A percentile compares a stretch with the other conserved stretches of the same genome.
phyloP scores from a whole-genome alignment of 1,140 invertebrate species.

The Eumeta japonica region DNA sequence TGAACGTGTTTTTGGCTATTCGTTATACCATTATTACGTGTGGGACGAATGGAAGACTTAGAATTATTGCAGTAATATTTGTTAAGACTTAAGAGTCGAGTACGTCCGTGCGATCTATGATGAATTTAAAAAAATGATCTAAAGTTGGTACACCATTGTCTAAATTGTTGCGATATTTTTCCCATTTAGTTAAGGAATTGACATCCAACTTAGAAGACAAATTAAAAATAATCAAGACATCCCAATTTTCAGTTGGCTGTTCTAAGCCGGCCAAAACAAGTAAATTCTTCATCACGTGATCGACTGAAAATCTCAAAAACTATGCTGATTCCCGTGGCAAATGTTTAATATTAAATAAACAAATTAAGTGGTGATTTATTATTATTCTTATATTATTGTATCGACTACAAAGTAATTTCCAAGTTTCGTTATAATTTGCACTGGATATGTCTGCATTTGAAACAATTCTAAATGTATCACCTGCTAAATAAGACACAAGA shows the following conservation, averaged over 20 bases:
- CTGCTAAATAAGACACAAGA: constrained; percentile 14
- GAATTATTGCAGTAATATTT: constrained; percentile 6
- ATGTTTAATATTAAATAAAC: constrained; percentile 13
- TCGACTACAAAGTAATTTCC: constrained; percentile 11
- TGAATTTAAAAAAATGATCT: too few species aligned
- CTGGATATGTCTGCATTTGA: constrained; percentile 17
- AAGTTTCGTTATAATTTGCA: constrained; percentile 15
- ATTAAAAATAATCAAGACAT: constrained; percentile 15
- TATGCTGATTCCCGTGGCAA: constrained; percentile 13
- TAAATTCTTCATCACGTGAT: constrained; percentile 19
- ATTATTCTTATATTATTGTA: constrained; percentile 17
- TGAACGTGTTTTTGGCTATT: too few species aligned
- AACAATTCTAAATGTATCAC: constrained; percentile 15
- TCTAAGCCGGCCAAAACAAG: constrained; percentile 13
- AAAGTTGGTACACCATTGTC: too few species aligned
- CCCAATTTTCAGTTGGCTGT: constrained; percentile 15
- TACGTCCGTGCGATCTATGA: too few species aligned
- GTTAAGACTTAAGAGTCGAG: too few species aligned
- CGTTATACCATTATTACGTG: too few species aligned
- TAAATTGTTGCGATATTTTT: too few species aligned
- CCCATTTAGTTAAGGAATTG: constrained; percentile 13
- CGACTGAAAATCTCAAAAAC: constrained; percentile 13
- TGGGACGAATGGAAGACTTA: too few species aligned
- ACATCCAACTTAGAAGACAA: constrained; percentile 13
- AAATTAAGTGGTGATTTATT: constrained; percentile 15